Conservation (phyloP, 2,797 vertebrate species). For the Accipiter badius region DNA sequence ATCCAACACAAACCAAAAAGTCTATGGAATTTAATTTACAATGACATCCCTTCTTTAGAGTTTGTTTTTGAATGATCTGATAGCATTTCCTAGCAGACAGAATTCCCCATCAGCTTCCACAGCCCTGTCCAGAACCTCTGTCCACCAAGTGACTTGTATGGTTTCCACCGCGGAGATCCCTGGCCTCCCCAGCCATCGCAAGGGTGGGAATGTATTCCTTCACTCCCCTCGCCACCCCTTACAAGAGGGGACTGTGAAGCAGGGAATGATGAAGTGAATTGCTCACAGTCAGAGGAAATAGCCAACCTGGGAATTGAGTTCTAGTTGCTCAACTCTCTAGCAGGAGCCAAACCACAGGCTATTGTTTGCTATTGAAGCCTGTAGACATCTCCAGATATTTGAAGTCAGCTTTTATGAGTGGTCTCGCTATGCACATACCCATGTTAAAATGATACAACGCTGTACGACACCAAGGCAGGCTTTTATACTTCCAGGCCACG, state of each 20-base stretch:
- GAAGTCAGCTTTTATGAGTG: neutral
- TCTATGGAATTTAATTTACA: neutral
- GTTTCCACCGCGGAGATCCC: neutral
- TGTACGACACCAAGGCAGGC: neutral
- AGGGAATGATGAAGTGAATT: neutral
- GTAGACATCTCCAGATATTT: neutral
- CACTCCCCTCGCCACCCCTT: neutral
- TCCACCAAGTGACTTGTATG: fast-evolving
- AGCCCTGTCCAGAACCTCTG: neutral
- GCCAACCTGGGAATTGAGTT: neutral
- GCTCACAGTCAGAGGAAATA: neutral
- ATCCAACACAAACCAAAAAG: neutral
- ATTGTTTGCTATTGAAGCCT: neutral
- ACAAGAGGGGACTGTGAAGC: neutral
- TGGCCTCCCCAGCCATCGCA: neutral
- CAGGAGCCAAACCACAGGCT: neutral
- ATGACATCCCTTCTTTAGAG: neutral
- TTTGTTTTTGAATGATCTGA: neutral
- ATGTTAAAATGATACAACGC: neutral
- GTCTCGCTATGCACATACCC: neutral
- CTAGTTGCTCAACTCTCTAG: neutral
- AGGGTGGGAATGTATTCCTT: neutral
- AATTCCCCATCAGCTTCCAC: neutral
- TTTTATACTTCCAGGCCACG: neutral
- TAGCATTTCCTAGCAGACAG: neutral